Conservation (phyloP, 2,888 invertebrate species). For the Hyposoter didymator region DNA sequence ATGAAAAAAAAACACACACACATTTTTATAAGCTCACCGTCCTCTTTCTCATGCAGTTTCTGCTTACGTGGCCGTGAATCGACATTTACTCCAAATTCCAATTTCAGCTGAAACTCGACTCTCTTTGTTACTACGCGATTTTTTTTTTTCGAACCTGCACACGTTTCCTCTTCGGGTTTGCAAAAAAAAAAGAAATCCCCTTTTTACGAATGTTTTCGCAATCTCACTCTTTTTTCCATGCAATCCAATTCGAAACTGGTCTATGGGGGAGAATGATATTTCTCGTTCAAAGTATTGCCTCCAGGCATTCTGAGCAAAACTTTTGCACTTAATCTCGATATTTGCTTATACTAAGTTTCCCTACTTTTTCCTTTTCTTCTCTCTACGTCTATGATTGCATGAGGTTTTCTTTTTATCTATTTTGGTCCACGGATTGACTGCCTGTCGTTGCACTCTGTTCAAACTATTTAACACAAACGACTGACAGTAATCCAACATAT, state of each 20-base stretch:
- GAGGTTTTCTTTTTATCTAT: not conserved
- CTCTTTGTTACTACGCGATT: not conserved
- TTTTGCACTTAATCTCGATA: not conserved
- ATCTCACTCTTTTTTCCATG: not conserved
- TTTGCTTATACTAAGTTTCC: not conserved
- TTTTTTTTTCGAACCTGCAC: not conserved
- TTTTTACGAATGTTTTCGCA: not conserved
- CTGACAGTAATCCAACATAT: not conserved
- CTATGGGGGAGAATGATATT: not conserved
- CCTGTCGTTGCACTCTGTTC: slow-evolving; percentile 17
- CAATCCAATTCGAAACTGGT: not conserved
- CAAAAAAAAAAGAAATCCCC: not conserved
- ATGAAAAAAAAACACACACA: not conserved
- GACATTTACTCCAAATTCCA: slow-evolving; percentile 47
- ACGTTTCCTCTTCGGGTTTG: not conserved
- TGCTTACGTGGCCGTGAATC: slow-evolving; percentile 66
- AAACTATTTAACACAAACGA: not conserved
- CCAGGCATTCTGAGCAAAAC: not conserved
- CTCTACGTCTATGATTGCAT: not conserved
- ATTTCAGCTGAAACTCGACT: not conserved
- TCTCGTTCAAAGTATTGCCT: not conserved
- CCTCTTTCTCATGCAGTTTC: slow-evolving; percentile 14
- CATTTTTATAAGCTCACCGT: not conserved
- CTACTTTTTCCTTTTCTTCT: slow-evolving; percentile 5
- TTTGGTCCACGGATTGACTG: not conserved